Percentiles rank a stretch among this genome's conserved stretches.
phyloP scores from a whole-genome alignment of 2,888 invertebrate species.

The Chrysopilus asiliformis region DNA sequence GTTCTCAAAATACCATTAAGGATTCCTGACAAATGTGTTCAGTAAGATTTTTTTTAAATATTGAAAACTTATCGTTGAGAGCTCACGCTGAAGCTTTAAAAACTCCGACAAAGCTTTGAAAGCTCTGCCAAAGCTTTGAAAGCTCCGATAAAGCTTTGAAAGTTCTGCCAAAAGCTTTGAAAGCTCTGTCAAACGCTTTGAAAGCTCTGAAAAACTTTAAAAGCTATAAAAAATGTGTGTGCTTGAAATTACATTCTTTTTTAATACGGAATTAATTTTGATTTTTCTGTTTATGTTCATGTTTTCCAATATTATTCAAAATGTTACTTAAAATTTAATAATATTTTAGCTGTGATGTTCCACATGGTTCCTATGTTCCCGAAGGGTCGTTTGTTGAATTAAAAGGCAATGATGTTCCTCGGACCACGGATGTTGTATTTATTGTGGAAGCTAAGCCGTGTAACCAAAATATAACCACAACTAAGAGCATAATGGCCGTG shows the following conservation, averaged over 20 bases:
- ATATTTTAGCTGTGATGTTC: constrained; percentile 60
- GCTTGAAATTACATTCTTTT: no score
- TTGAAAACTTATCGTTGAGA: no score
- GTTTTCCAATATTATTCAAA: not conserved
- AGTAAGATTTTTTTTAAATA: constrained; percentile 47
- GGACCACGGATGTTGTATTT: constrained; percentile 74
- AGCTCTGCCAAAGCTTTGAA: no score
- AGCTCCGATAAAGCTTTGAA: no score
- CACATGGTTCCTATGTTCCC: constrained; percentile 52
- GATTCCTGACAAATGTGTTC: constrained; percentile 68
- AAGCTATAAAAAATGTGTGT: no score
- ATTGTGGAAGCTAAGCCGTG: constrained; percentile 78
- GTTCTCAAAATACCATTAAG: constrained; percentile 60
- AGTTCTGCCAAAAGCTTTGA: no score
- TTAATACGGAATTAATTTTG: not conserved
- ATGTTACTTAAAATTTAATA: no score
- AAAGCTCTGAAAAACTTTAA: no score
- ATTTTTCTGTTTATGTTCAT: not conserved
- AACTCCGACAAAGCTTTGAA: no score
- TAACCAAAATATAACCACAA: constrained; percentile 53
- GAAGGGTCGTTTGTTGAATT: constrained; percentile 64
- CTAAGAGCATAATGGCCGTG: constrained; percentile 55
- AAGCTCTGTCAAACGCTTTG: no score
- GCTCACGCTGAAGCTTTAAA: no score
- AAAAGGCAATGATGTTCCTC: constrained; percentile 43